Conservation (phyloP, 2,888 invertebrate species). For the Tineola bisselliella region DNA sequence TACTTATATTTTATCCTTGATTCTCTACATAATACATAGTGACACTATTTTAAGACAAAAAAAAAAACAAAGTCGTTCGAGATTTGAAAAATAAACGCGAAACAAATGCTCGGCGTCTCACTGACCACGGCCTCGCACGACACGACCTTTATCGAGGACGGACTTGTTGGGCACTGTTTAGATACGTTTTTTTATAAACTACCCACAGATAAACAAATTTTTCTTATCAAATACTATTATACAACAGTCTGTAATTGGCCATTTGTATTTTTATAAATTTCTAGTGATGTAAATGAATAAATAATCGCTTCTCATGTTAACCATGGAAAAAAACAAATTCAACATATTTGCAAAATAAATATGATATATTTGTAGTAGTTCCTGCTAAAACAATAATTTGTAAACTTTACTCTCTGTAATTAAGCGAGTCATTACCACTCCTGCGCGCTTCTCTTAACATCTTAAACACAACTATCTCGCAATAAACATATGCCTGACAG, state of each 20-base stretch:
- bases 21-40: neutral
- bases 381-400: neutral
- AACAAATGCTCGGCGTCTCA: constrained; percentile 8
- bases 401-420: neutral
- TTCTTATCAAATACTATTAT: too few species aligned
- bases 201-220: neutral
- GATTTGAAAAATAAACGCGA: constrained; percentile 5
- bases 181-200: neutral
- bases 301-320: too few species aligned
- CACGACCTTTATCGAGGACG: constrained; percentile 8
- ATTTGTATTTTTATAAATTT: too few species aligned
- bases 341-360: neutral
- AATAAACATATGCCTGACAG: neutral
- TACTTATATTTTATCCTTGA: neutral
- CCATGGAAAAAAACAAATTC: too few species aligned
- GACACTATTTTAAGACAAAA: neutral
- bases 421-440: neutral
- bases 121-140: constrained; percentile 1
- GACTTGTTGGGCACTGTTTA: neutral
- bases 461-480: neutral
- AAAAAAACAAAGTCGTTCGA: neutral
- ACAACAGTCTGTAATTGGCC: too few species aligned
- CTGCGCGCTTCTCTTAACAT: neutral
- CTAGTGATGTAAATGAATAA: too few species aligned
- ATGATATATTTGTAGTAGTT: neutral